Conservation (phyloP, 2,797 vertebrate species). For the Diglossa cyanea region DNA sequence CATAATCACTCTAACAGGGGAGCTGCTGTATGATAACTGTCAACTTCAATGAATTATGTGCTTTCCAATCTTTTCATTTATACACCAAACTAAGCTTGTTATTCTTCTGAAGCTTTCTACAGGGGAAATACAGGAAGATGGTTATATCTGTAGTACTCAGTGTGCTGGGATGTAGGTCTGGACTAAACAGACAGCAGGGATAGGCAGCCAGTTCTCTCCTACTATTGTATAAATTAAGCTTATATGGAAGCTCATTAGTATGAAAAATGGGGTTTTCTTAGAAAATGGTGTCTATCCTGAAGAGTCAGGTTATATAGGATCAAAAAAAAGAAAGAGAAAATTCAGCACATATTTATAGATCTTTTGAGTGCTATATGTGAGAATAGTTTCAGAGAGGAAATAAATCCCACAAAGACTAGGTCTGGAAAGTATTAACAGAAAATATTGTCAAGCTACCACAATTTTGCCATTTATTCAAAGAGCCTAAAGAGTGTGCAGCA, state of each 20-base stretch:
- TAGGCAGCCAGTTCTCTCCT: neutral
- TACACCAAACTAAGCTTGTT: neutral
- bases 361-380: neutral
- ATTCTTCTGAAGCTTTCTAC: neutral
- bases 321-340: neutral
- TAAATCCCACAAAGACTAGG: neutral
- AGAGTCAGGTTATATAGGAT: neutral
- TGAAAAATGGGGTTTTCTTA: neutral
- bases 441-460: neutral
- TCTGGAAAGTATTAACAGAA: neutral
- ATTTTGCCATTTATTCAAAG: neutral
- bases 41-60: constrained; percentile 52
- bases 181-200: neutral
- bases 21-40: constrained; percentile 63
- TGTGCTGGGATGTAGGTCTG: neutral
- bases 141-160: neutral
- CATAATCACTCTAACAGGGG: constrained; percentile 50
- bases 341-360: neutral
- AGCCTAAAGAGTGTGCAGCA: neutral
- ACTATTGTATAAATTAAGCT: neutral
- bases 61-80: constrained; percentile 50
- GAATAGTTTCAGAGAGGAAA: neutral
- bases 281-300: neutral
- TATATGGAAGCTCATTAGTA: neutral
- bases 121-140: neutral